Evolutionary conservation across 1,140 invertebrate genomes (phyloP), one percentile per base, ranked within the genome.

Genomic region (Spodoptera frugiperda): DNA sequence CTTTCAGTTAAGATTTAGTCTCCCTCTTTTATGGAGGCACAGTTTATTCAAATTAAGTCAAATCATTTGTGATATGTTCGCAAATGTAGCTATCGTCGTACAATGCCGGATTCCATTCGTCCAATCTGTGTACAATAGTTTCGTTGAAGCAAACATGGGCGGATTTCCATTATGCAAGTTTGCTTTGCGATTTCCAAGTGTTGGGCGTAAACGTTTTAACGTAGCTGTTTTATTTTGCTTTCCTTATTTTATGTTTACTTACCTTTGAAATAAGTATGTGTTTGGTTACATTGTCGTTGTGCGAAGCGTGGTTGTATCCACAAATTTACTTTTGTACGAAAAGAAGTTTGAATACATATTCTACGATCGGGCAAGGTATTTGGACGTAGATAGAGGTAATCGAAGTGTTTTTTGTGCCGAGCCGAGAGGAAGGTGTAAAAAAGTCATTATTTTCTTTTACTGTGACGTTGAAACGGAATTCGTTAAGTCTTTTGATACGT

Each of bases 151-250:
- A 70, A 71, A 71, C 15, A 71, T 44, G 63, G 63, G 17, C 10
- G 67, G 67, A 55, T 71, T 46, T 55, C 33, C 49, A 71, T 68
- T 55, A 71, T 54, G 68, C 55, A 44, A 70, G 67, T 71, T 55
- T 71, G 14, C 51, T 71, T 57, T 55, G 53, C 68, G 33, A 71
- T 55, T 71, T 44, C 68, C 25, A 68, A 68, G 48, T 68, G 21
- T 71, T 44, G 25, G 68, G 17, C 19, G 63, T 25, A 48, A 48
- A 48, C 46, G 19, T 65, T 65, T 65, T 48, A 48, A 65, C 11
- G 19, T 65, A 17, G 17, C 19, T 46, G 17, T 17, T 48, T 65
- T 65, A 65, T 65, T 65, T 65, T 46, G 46, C 44, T 65, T 65
- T 33, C 55, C 30, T 39, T 59, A 33, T 33, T 30, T 59, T 33